Evolutionary conservation across 2,888 invertebrate species (phyloP).

Genomic region (Imbricaverruca yamaguchii): DNA sequence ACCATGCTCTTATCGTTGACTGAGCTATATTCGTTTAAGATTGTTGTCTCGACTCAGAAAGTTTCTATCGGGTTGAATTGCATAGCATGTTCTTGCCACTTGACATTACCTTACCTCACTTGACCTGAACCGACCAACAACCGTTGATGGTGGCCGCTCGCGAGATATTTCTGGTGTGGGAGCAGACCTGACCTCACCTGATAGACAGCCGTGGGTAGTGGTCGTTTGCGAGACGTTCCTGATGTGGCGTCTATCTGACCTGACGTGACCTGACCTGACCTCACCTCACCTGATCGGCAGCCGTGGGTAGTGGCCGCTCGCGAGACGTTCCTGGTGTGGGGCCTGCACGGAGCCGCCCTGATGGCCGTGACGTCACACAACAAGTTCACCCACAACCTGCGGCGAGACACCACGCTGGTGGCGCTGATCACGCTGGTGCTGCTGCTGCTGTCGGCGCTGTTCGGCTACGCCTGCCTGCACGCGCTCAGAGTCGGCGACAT

Average conservation of each 20-base stretch:
- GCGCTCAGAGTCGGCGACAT: conserved; percentile 53
- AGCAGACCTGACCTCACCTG: too few species aligned
- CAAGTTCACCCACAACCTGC: conserved; percentile 46
- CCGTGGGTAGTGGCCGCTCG: conserved; percentile 84
- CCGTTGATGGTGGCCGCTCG: too few species aligned
- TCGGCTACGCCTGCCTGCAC: conserved; percentile 74
- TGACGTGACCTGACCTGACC: too few species aligned
- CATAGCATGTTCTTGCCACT: too few species aligned
- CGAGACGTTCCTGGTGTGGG: conserved; percentile 84
- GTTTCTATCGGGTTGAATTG: too few species aligned
- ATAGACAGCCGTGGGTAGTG: conserved; percentile 34
- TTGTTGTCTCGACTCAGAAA: too few species aligned
- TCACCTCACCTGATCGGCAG: conserved; percentile 42
- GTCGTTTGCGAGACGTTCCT: too few species aligned
- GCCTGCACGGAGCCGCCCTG: conserved; percentile 66
- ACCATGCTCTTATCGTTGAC: too few species aligned
- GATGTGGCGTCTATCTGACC: conserved; percentile 47
- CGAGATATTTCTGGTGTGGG: too few species aligned
- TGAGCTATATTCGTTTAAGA: too few species aligned
- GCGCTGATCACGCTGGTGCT: conserved; percentile 65
- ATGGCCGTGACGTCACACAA: conserved; percentile 53
- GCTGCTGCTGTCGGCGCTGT: conserved; percentile 63
- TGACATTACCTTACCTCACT: too few species aligned
- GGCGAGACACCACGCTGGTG: conserved; percentile 57
- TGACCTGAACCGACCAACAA: too few species aligned